Evolutionary conservation across 2,113 vertebrate genomes (phyloP), one percentile per base, ranked within the genome.

Genomic region (Ammodytes dubius): DNA sequence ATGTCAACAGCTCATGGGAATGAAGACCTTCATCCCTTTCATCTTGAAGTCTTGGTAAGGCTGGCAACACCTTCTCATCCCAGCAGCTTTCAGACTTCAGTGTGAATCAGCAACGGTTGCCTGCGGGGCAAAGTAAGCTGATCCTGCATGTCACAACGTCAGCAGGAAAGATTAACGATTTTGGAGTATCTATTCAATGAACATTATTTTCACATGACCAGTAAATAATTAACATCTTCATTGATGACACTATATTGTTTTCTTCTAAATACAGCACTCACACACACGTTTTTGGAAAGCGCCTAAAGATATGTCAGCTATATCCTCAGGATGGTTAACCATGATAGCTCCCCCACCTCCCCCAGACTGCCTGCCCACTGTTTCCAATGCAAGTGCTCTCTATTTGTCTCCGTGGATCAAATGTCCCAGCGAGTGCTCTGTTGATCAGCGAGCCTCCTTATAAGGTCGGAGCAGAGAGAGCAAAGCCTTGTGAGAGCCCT

Each of bases 401-500:
- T 88, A 91, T 95, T 94, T 95, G 92, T 92, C 89, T 91, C 83
- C 15, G 58, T 85, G 85, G 90, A 93, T 95, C 91, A 94, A 87
- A 91, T 93, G 89, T 94, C 91, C 81, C 69, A 63, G 79, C 61
- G 74, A 75, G 86, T 81, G 89, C 89, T 88, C 82, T 81, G 86
- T 85, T 89, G 89, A 92, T 89, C 86, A 81, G 81, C 54, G 4
- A 75, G 86, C 90, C 87, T 92, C 95, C 95, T 91, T 95, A 94
- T 95, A 94, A 92, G 95, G 94, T 63, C 85, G 89, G 82, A 85
- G 81, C 87, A 73, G 70, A 43, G 81, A 80, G 88, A 77, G 77
- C 64, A 39, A 88, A 84, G 83, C 77, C 88, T 61, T 70, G 70
- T 76, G 83, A 77, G 74, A 73, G 73, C 83, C 71, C 81, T 85